Percentiles rank a stretch among this genome's conserved stretches.
phyloP scores from a whole-genome alignment of 2,113 vertebrate species.

The Aptenodytes patagonicus region DNA sequence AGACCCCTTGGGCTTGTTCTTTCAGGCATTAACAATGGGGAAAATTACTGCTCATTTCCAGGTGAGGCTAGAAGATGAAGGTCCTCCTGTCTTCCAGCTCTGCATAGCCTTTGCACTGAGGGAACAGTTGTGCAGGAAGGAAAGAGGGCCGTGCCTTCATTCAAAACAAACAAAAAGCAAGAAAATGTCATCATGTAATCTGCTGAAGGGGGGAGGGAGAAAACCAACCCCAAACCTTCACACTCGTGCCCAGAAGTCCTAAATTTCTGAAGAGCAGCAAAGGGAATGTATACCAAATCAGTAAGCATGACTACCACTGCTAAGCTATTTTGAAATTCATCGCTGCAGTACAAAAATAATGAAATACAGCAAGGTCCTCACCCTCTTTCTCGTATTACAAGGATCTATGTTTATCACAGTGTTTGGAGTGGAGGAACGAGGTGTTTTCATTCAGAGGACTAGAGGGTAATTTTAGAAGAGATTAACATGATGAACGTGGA shows the following conservation, averaged over 20 bases:
- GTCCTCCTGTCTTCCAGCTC: background rate
- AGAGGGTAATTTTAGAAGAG: constrained; percentile 44
- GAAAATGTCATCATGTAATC: background rate
- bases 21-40: background rate
- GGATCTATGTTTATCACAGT: constrained; percentile 28
- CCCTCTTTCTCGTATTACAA: constrained; percentile 18
- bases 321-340: constrained; percentile 20
- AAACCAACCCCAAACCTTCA: background rate
- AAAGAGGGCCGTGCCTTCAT: background rate
- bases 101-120: background rate
- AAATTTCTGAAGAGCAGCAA: background rate
- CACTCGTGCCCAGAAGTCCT: background rate
- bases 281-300: background rate
- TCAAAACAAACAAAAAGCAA: background rate
- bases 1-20: background rate
- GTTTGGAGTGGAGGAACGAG: background rate
- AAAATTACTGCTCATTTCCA: background rate
- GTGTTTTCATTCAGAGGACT: constrained; percentile 37
- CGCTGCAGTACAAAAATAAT: background rate
- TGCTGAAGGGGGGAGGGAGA: background rate
- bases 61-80: background rate
- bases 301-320: background rate
- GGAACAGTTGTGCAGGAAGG: background rate
- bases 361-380: constrained; percentile 24
- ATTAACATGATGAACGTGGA: background rate